A percentile compares a stretch with the other conserved stretches of the same genome.
Evolutionary conservation across 2,888 invertebrate genomes (phyloP).

Genomic region (Thymelicus sylvestris): DNA sequence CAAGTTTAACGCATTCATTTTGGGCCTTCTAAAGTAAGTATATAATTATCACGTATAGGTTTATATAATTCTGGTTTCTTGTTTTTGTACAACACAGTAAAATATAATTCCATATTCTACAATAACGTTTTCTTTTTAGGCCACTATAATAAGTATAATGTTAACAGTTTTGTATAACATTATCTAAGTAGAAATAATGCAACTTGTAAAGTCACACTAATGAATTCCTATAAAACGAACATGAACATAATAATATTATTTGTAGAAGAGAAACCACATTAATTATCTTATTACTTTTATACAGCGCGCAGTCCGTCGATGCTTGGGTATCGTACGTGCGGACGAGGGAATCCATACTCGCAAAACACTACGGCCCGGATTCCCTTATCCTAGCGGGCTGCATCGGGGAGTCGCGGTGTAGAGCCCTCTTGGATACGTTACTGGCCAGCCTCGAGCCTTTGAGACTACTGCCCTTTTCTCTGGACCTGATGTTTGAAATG

Average conservation of each 20-base stretch:
- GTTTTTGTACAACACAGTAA: too few species aligned
- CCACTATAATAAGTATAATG: too few species aligned
- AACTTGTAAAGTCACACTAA: too few species aligned
- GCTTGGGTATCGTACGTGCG: conserved; percentile 95
- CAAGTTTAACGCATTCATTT: conserved; percentile 95
- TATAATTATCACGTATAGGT: background rate
- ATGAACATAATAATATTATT: too few species aligned
- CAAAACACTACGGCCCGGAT: conserved; percentile 91
- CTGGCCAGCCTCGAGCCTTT: conserved; percentile 91
- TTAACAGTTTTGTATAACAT: too few species aligned
- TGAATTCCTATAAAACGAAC: too few species aligned
- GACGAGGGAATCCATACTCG: conserved; percentile 91
- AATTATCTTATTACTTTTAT: conserved; percentile 22
- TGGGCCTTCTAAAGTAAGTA: conserved; percentile 93
- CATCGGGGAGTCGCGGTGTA: conserved; percentile 81
- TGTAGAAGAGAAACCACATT: background rate
- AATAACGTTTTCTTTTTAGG: too few species aligned
- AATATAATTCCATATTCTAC: too few species aligned
- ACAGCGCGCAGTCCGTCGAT: conserved; percentile 92
- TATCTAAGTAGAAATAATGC: too few species aligned
- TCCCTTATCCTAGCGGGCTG: conserved; percentile 89
- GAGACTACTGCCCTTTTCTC: conserved; percentile 91
- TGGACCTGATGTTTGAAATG: conserved; percentile 92
- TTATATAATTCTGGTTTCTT: background rate
- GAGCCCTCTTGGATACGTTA: conserved; percentile 89